Evolutionary conservation across 2,797 vertebrate genomes (phyloP).

Genomic region (Tiaroga cobitis): DNA sequence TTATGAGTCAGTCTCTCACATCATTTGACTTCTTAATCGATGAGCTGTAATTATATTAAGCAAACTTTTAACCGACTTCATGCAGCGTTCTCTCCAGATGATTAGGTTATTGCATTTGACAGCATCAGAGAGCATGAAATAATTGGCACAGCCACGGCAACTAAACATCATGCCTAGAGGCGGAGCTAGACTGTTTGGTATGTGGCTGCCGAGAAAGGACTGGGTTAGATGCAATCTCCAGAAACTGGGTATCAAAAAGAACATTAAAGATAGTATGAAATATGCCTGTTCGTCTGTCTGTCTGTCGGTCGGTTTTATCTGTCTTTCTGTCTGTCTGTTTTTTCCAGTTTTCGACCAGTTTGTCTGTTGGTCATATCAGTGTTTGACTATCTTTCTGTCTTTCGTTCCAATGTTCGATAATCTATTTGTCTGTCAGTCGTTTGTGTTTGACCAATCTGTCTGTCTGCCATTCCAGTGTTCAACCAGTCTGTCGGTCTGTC

Average conservation of each 20-base stretch:
- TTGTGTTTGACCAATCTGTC: too few relatives aligned
- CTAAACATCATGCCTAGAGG: neutral
- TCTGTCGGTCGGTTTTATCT: too few relatives aligned
- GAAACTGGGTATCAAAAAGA: neutral
- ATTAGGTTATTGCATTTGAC: constrained; percentile 28
- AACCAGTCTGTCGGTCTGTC: neutral
- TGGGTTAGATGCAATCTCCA: neutral
- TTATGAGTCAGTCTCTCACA: constrained; percentile 17
- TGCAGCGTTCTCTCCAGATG: constrained; percentile 24
- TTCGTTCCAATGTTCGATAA: too few relatives aligned
- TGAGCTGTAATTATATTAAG: constrained; percentile 41
- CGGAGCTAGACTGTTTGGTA: neutral
- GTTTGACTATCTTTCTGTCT: neutral
- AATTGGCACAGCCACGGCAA: constrained; percentile 21
- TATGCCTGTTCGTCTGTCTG: too few relatives aligned
- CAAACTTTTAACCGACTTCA: constrained; percentile 25
- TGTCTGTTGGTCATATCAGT: neutral
- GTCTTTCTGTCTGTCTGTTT: too few relatives aligned
- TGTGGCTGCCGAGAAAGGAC: neutral
- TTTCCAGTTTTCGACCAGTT: neutral
- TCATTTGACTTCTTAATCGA: constrained; percentile 38
- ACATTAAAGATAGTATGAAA: neutral
- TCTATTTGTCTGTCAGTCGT: rapidly evolving
- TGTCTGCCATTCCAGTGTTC: too few relatives aligned
- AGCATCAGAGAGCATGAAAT: constrained; percentile 38